Evolutionary conservation across 2,797 vertebrate genomes (phyloP), one percentile per base, ranked within the genome.

Genomic region (Syngnathus acus): DNA sequence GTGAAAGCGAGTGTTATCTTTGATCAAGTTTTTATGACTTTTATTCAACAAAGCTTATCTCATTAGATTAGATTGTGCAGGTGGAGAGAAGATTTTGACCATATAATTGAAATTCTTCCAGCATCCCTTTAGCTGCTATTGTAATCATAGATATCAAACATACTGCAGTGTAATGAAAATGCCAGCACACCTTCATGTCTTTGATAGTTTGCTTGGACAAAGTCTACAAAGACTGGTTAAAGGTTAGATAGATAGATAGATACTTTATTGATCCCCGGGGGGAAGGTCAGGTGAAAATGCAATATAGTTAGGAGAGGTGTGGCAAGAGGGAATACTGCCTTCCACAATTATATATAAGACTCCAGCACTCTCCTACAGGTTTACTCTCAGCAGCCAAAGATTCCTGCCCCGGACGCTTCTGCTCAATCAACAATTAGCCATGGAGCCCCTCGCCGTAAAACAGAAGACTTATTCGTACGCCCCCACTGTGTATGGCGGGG

Each of bases 401-500:
- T 57, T 62, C 68, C 70, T 62, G 1, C 21, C 21, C 45, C 0
- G 6, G 61, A 65, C 32, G 10, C 38, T 8, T 67, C 10, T 38
- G 10, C 48, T 51, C 47, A 17, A 32, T 55, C 69, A 66, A 42
- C 21, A 21, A 17, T 43, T 14, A 54, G 14, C 47, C n/a, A 89
- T 87, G 86, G 86, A 86, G 57, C 0, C 50, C 38, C 2, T 38
- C 17, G 5, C 70, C 1, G 77, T 7, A 10, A 40, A 16, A 55
- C 11, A 21, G 3, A 13, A 72, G 72, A 66, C 9, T 76, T 74
- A 32, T 68, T 65, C 45, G 9, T 87, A 85, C 0, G 76, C 93
- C 0, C 79, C 87, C 79, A 96, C 93, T 17, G 85, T 93, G 73
- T 90, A 90, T 3, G 94, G 90, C 0, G 94, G 94, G 0, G 91